A percentile compares a stretch with the other conserved stretches of the same genome.
phyloP scores from a whole-genome alignment of 2,113 vertebrate species.

The Brachyhypopomus occidentalis region DNA sequence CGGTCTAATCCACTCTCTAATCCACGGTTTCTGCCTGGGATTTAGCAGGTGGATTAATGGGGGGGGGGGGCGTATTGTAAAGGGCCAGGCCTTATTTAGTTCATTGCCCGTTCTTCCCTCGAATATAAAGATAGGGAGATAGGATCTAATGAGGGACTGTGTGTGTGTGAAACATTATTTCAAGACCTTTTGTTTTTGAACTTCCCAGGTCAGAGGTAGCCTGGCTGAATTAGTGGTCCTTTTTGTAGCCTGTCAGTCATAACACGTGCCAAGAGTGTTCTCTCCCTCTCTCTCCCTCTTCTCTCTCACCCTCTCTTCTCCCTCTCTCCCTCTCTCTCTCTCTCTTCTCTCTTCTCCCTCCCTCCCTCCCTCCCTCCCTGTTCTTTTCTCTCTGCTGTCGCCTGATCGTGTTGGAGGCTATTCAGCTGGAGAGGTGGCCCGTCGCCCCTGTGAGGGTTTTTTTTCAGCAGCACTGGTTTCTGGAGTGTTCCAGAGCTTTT shows the following conservation, averaged over 20 bases:
- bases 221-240: slow-evolving; percentile 11
- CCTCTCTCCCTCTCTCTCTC: not conserved
- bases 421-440: too few relatives aligned
- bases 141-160: not conserved
- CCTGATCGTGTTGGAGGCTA: too few relatives aligned
- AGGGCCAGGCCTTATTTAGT: not conserved
- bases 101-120: not conserved
- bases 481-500: not conserved
- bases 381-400: not conserved
- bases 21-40: not conserved
- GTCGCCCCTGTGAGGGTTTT: not conserved
- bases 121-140: not conserved
- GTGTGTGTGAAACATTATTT: slow-evolving; percentile 1
- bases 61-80: too few relatives aligned
- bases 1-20: slow-evolving; percentile 32
- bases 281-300: not conserved
- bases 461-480: slow-evolving; percentile 20
- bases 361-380: not conserved
- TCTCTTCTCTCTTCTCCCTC: not conserved
- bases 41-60: not conserved
- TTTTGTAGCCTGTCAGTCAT: slow-evolving; percentile 6
- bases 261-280: not conserved
- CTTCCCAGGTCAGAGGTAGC: not conserved
- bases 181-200: not conserved
- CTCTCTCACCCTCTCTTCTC: not conserved